A percentile compares a stretch with the other conserved stretches of the same genome.
phyloP scores from a whole-genome alignment of 2,888 invertebrate genomes.

The Graphium colonna region DNA sequence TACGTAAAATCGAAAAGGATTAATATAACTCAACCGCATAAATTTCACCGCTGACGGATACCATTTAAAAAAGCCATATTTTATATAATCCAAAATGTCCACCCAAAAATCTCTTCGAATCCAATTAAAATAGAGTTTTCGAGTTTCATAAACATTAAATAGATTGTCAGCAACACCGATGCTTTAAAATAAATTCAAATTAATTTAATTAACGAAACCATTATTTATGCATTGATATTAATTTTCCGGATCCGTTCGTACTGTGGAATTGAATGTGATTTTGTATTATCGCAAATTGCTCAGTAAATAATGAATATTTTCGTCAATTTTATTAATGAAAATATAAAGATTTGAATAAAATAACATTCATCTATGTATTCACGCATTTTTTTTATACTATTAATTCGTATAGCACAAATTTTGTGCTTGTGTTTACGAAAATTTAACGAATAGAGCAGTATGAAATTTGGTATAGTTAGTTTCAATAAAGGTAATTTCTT shows the following conservation, averaged over 20 bases:
- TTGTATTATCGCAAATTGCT: background rate
- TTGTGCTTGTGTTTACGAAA: too few species aligned
- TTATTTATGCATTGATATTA: slow-evolving; percentile 10
- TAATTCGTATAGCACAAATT: too few species aligned
- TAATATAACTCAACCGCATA: too few species aligned
- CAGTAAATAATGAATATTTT: background rate
- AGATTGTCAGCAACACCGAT: slow-evolving; percentile 9
- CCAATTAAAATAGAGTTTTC: slow-evolving; percentile 14
- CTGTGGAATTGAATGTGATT: background rate
- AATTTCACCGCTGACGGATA: too few species aligned
- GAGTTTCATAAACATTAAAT: slow-evolving; percentile 6
- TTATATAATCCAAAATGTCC: slow-evolving; percentile 2
- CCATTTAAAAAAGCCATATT: background rate
- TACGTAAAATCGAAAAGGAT: background rate
- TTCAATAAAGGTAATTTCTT: too few species aligned
- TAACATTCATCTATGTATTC: too few species aligned
- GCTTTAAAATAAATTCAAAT: slow-evolving; percentile 7
- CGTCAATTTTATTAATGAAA: too few species aligned
- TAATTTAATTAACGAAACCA: slow-evolving; percentile 5
- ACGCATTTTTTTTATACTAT: too few species aligned
- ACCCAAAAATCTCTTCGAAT: background rate
- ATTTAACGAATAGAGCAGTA: too few species aligned
- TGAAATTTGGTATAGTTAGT: too few species aligned
- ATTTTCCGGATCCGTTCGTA: background rate
- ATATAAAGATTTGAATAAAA: too few species aligned